Base-by-base conservation (phyloP, 2,797 vertebrate species). In the Sebastes matsubarae region DNA sequence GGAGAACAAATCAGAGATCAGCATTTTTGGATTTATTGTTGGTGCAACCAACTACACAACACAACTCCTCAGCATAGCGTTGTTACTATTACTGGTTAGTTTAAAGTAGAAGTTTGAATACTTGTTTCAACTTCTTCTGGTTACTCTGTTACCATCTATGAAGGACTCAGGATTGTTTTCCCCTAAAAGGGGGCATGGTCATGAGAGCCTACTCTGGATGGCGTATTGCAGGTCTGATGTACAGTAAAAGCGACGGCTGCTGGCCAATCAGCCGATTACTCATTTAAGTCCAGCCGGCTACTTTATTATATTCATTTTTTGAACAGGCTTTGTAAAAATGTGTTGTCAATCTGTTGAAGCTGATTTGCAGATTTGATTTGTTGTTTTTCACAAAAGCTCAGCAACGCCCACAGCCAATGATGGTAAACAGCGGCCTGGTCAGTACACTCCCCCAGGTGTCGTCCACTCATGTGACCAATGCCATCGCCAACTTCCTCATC, bases 401-500 rank as follows among this genome's bases (percentile, higher is more conserved):
- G 20, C 88, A 71, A 2, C 90, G 90, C 29, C 4, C 59, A 1
- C 88, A 85, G 34, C 27, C 80, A 0, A 6, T 54, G 42, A 27
- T 79, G 60, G 3, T 50, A 0, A 68, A 69, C 80, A 77, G 79
- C 3, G 42, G 72, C 30, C 57, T 73, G 22, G 42, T 85, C 38
- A 68, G 68, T 55, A 24, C 79, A 1, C 12, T 77, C 8, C 84
- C 88, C 29, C 46, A 58, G 32, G 42, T 83, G 8, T 5, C 68
- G 32, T 73, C 91, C 18, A 1, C 72, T 57, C 86, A 90, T 24
- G 90, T 94, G 77, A 90, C 89, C 1, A 85, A 82, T 3, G 93
- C 93, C 52, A 92, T 95, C 8, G 52, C 87, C n/a, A 91, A 91
- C 84, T 96, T 95, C 66, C 89, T 95, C 3, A 90, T 95, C 11